A percentile compares a stretch with the other conserved stretches of the same genome.
phyloP scores from a whole-genome alignment of 1,140 invertebrate species.

The Trichoplusia ni region DNA sequence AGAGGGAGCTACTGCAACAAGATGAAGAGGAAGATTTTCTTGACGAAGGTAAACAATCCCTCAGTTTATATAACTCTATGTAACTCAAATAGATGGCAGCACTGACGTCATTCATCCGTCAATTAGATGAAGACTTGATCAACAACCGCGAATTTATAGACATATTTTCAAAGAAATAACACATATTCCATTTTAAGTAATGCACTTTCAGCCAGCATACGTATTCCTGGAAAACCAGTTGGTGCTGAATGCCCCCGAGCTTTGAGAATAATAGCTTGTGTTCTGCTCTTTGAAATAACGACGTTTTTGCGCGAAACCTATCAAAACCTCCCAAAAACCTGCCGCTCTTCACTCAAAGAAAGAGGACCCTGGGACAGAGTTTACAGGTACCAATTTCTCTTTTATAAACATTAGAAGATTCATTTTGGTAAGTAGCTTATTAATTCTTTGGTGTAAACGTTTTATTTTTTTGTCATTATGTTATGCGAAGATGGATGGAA shows the following conservation, averaged over 20 bases:
- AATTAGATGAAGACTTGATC: no score
- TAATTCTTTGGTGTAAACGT: conserved; percentile 61
- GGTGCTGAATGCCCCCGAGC: conserved; percentile 92
- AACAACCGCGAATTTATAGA: no score
- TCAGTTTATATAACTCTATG: background rate
- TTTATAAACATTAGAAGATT: conserved; percentile 26
- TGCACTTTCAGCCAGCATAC: conserved; percentile 88
- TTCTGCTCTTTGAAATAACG: conserved; percentile 97
- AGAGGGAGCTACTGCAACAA: conserved; percentile 91
- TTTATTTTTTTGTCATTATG: conserved; percentile 77
- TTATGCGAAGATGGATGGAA: conserved; percentile 80
- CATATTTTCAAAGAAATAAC: no score
- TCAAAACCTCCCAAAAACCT: conserved; percentile 89
- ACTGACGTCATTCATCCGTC: no score
- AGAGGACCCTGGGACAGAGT: conserved; percentile 90
- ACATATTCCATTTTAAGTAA: background rate
- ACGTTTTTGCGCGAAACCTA: conserved; percentile 98
- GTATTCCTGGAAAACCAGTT: conserved; percentile 88
- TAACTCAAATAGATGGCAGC: background rate
- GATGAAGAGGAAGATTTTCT: conserved; percentile 99
- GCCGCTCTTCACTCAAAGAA: conserved; percentile 86
- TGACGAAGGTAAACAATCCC: conserved; percentile 95
- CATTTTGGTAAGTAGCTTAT: conserved; percentile 68
- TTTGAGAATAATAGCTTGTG: conserved; percentile 94
- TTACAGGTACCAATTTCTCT: conserved; percentile 82